Evolutionary conservation across 2,113 vertebrate species (phyloP).

Genomic region (Lagopus leucura): DNA sequence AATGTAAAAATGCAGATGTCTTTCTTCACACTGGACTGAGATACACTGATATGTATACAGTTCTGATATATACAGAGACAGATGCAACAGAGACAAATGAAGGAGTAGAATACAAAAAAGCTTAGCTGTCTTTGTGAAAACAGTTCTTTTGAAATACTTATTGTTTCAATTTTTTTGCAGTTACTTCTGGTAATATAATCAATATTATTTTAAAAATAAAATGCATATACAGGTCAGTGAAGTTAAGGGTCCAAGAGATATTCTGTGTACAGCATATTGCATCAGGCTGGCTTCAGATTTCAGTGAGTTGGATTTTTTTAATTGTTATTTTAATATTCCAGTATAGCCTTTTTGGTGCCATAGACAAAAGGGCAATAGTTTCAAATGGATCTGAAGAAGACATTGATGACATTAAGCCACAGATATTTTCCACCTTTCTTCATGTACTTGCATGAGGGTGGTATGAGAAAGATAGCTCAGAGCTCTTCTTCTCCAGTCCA

Average conservation of each 20-base stretch:
- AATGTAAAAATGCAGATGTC: neutral
- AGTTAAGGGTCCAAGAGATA: neutral
- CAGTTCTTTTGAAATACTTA: neutral
- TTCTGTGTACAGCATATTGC: neutral
- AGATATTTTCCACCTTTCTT: neutral
- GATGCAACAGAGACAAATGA: neutral
- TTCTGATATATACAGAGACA: too few relatives aligned
- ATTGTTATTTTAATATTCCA: neutral
- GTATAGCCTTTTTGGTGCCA: neutral
- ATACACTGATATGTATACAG: neutral
- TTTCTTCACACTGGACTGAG: neutral
- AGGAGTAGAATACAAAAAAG: neutral
- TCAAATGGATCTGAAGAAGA: neutral
- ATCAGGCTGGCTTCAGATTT: neutral
- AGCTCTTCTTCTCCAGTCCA: neutral
- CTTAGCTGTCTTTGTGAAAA: neutral
- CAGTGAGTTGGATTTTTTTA: neutral
- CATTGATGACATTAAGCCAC: neutral
- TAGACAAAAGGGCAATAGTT: neutral
- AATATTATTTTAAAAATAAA: neutral
- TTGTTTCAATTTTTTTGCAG: neutral
- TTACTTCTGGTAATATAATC: neutral
- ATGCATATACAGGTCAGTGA: accelerated
- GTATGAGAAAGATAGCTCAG: neutral
- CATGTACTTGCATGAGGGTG: neutral